Evolutionary conservation across 2,888 invertebrate genomes (phyloP).

Genomic region (Caenorhabditis auriculariae): DNA sequence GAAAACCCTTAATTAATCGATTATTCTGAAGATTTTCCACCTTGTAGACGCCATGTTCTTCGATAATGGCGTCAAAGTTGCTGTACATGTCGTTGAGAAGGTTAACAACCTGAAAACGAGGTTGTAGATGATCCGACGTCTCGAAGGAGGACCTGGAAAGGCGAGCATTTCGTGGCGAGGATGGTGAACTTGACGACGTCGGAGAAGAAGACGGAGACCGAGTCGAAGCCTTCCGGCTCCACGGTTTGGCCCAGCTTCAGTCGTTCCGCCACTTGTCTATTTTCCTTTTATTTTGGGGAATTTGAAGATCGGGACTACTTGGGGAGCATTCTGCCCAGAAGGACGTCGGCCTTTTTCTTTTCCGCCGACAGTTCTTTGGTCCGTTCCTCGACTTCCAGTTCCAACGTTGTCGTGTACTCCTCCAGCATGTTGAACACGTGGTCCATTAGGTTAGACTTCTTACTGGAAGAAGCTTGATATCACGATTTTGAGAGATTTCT

Average conservation of each 20-base stretch:
- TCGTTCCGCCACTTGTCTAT: conserved; percentile 56
- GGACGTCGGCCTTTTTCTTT: conserved; percentile 55
- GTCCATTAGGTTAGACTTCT: conserved; percentile 51
- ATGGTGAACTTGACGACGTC: conserved; percentile 59
- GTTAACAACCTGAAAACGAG: conserved; percentile 40
- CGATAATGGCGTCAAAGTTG: conserved; percentile 53
- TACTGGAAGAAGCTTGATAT: neutral
- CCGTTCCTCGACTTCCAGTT: conserved; percentile 49
- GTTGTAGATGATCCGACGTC: neutral
- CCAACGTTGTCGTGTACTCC: conserved; percentile 51
- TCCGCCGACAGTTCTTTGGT: conserved; percentile 52
- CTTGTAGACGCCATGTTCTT: conserved; percentile 53
- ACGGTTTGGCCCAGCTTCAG: conserved; percentile 56
- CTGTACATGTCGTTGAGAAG: conserved; percentile 54
- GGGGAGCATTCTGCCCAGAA: conserved; percentile 55
- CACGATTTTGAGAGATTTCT: too few relatives aligned
- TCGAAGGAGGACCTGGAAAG: conserved; percentile 60
- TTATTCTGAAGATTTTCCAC: conserved; percentile 8
- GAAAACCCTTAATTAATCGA: neutral
- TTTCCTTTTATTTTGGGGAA: neutral
- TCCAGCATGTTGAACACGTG: conserved; percentile 59
- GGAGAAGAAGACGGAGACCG: conserved; percentile 57
- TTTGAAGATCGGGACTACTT: conserved; percentile 10
- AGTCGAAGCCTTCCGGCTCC: conserved; percentile 56
- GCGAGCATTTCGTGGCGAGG: conserved; percentile 52